These are phyloP conservation scores for Seira musarum DNA, from an alignment of 2,888 invertebrate genomes.

Conservation along the genomic window DNA sequence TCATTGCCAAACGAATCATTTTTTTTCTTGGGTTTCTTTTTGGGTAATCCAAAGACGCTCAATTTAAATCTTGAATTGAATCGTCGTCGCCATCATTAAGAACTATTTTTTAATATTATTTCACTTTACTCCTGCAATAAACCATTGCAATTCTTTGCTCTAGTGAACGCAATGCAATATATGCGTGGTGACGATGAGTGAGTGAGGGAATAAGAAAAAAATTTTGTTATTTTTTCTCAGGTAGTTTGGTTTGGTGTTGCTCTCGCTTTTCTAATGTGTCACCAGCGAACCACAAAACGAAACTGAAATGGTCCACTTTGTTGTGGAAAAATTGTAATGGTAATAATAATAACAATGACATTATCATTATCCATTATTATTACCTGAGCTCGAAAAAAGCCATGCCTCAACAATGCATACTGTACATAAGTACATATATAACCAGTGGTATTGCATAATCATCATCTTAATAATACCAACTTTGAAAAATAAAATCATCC, in stretches of 20 bases:
- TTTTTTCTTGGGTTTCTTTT: constrained; percentile 22
- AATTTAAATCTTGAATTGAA: constrained; percentile 32
- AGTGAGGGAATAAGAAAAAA: constrained; percentile 43
- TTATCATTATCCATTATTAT: constrained; percentile 57
- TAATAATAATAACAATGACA: constrained; percentile 57
- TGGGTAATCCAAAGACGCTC: constrained; percentile 42
- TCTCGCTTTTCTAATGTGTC: constrained; percentile 55
- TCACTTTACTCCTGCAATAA: constrained; percentile 23
- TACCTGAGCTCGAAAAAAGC: constrained; percentile 46
- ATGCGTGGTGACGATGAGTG: too few relatives aligned
- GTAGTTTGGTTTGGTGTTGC: not conserved
- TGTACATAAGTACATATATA: too few relatives aligned
- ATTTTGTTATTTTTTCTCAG: constrained; percentile 13
- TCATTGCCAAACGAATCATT: constrained; percentile 57
- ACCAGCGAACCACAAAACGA: constrained; percentile 58
- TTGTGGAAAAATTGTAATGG: constrained; percentile 32
- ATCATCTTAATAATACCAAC: constrained; percentile 6
- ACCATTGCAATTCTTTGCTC: constrained; percentile 36
- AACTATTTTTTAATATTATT: constrained; percentile 14
- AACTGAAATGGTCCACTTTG: constrained; percentile 57
- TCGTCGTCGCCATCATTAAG: constrained; percentile 4
- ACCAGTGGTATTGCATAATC: constrained; percentile 58
- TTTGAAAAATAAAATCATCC: not conserved
- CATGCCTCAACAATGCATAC: constrained; percentile 43
- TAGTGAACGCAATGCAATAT: constrained; percentile 42